Evolutionary conservation across 2,888 invertebrate species (phyloP).

Genomic region (Acronicta alni): DNA sequence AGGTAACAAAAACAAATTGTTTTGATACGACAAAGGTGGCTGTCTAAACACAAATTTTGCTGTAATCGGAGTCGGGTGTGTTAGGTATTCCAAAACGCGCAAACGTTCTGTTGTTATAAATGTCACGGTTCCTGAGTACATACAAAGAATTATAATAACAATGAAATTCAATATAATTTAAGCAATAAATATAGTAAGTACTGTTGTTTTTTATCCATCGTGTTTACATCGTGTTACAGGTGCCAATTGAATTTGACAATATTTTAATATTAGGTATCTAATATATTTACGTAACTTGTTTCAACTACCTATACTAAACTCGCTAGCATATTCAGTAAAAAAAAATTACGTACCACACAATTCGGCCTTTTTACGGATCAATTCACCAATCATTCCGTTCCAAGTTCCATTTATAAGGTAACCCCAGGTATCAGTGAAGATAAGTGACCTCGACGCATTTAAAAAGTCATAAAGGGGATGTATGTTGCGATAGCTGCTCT

Average conservation of each 20-base stretch:
- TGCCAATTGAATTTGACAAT: background rate
- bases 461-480: conserved; percentile 69
- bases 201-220: background rate
- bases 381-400: conserved; percentile 74
- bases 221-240: background rate
- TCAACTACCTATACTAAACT: background rate
- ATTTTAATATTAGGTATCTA: background rate
- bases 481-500: conserved; percentile 62
- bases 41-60: conserved; percentile 90
- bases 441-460: conserved; percentile 66
- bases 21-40: conserved; percentile 91
- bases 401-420: conserved; percentile 71
- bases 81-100: conserved; percentile 79
- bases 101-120: conserved; percentile 65
- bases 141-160: conserved; percentile 2
- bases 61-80: conserved; percentile 74
- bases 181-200: background rate
- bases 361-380: conserved; percentile 70
- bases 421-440: conserved; percentile 74
- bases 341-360: conserved; percentile 66
- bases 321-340: background rate
- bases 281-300: background rate
- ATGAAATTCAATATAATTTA: conserved; percentile 1
- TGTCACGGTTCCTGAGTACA: conserved; percentile 67
- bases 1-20: conserved; percentile 91